Evolutionary conservation across 2,888 invertebrate species (phyloP), one percentile per base, ranked within the genome.

Genomic region (Xestobium rufovillosum): DNA sequence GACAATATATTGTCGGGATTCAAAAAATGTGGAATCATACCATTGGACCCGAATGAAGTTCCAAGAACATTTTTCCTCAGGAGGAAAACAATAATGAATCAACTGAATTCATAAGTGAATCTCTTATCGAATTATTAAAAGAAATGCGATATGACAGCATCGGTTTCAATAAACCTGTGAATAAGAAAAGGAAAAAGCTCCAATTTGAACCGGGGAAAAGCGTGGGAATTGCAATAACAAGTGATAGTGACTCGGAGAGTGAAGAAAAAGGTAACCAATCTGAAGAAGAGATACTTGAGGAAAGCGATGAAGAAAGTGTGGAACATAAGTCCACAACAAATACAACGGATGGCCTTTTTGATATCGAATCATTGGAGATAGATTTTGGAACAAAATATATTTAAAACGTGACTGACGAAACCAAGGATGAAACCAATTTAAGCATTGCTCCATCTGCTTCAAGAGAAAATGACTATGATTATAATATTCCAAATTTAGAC

Each of bases 231-330:
- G n/a, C 23, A 19, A 19, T 6, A 19, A 19, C n/a, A n/a, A n/a
- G n/a, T n/a, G n/a, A n/a, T n/a, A n/a, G n/a, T n/a, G n/a, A n/a
- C n/a, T n/a, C n/a, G n/a, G n/a, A 19, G 23, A n/a, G n/a, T n/a
- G n/a, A 19, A 19, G 23, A 19, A 19, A 19, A 19, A 19, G 6
- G n/a, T 19, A 19, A 19, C 23, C 23, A 19, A n/a, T 6, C n/a
- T n/a, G n/a, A n/a, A n/a, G n/a, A n/a, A n/a, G n/a, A n/a, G n/a
- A n/a, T n/a, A n/a, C n/a, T n/a, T n/a, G n/a, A n/a, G n/a, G n/a
- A n/a, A n/a, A n/a, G n/a, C n/a, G 23, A n/a, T 19, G n/a, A 19
- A 19, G n/a, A 19, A 19, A 19, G 23, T 19, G 23, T n/a, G 23
- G n/a, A 19, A n/a, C 6, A n/a, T 8, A 19, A 19, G 23, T n/a